Percentiles rank a stretch among this genome's conserved stretches.
phyloP scores from a whole-genome alignment of 2,113 vertebrate genomes.

The Misgurnus anguillicaudatus region DNA sequence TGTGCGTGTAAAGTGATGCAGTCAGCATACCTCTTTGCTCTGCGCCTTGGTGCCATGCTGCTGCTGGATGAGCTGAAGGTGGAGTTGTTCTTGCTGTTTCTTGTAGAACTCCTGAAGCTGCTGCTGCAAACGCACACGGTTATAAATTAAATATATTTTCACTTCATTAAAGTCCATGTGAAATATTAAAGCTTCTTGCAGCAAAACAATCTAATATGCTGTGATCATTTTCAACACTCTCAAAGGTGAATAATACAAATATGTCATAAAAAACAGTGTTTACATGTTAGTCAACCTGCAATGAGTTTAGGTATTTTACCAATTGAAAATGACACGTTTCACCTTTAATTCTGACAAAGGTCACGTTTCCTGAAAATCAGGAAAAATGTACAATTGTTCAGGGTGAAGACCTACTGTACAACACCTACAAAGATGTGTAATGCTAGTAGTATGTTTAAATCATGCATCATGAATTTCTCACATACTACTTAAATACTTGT shows the following conservation, averaged over 20 bases:
- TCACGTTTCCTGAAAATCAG: not conserved
- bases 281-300: no score
- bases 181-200: no score
- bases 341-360: not conserved
- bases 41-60: conserved; percentile 98
- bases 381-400: not conserved
- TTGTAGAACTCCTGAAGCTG: conserved; percentile 99
- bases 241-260: no score
- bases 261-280: no score
- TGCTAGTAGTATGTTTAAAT: not conserved
- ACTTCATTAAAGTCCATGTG: no score
- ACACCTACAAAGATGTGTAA: not conserved
- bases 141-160: conserved; percentile 4
- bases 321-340: no score
- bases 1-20: conserved; percentile 61
- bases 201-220: no score
- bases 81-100: conserved; percentile 99
- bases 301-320: no score
- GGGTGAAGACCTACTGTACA: not conserved
- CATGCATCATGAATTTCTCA: not conserved
- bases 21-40: conserved; percentile 94
- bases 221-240: no score
- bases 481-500: not conserved
- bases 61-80: conserved; percentile 98
- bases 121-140: conserved; percentile 82